Base-by-base conservation (phyloP, 2,888 invertebrate genomes). In the Ceramica pisi region DNA sequence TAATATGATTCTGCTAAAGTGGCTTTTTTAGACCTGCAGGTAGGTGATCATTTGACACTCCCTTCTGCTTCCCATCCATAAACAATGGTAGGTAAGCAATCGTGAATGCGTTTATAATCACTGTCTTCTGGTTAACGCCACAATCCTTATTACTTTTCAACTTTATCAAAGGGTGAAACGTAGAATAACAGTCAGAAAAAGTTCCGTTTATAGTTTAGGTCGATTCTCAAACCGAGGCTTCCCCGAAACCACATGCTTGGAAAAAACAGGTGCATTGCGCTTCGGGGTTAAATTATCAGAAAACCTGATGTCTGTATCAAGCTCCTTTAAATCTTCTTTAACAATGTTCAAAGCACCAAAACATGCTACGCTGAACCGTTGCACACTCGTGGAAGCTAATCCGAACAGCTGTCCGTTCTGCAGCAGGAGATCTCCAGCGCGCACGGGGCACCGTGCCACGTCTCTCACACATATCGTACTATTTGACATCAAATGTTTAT, bases 361-460 rank as follows among this genome's bases (percentile, higher is more conserved):
- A 82, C 91, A 94, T 0, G 90, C 92, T 8, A 89, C 65, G 65
- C 88, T 90, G 67, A 82, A 89, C 19, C 85, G 84, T 31, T 90
- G 87, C 5, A 88, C 83, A 66, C 90, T 93, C 0, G 91, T 91
- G 14, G 93, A 90, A 0, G 94, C 92, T 51, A 95, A 76, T 1
- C 95, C 95, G 66, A 88, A 91, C 14, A 95, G 77, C 2, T 74
- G 67, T 0, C 86, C 90, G 10, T 86, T 85, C 77, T 95, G 95
- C 9, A 94, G 75, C 61, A 95, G 80, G 23, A 95, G 83, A 70
- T 95, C 95, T 1, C 95, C 94, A 19, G 91, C 92, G 1, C 90
- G 88, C 2, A 95, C 91, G 0, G 94, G 92, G 77, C 95, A 95
- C 3, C 85, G 89, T 3, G 89, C 83, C 2, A 90, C 46, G 55